phyloP scores from a whole-genome alignment of 2,888 invertebrate species.

The Drosophila birchii region DNA sequence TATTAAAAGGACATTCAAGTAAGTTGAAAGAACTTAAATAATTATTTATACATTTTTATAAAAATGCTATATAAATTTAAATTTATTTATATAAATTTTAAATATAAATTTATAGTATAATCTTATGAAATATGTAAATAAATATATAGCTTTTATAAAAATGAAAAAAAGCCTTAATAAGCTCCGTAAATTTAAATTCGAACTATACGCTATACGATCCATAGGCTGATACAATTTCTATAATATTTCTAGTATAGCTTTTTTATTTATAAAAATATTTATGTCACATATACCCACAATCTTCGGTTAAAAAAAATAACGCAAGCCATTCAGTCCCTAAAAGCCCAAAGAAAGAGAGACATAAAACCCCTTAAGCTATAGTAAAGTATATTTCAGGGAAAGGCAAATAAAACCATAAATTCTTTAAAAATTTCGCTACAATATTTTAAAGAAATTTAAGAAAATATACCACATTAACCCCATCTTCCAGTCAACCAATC shows the following conservation, averaged over 20 bases:
- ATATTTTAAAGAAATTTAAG: background rate
- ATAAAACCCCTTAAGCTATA: too few species aligned
- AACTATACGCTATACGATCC: background rate
- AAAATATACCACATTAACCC: slow-evolving; percentile 23
- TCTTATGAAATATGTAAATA: too few species aligned
- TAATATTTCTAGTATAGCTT: background rate
- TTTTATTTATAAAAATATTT: too few species aligned
- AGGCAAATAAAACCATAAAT: background rate
- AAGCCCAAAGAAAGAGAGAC: background rate
- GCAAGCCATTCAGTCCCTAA: background rate
- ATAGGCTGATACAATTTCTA: background rate
- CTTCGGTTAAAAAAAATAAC: fast-evolving
- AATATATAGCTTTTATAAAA: background rate
- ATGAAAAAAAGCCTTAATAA: background rate
- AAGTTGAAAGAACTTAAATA: too few species aligned
- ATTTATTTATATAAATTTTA: too few species aligned
- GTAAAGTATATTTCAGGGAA: background rate
- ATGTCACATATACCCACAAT: background rate
- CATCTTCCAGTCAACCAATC: background rate
- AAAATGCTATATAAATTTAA: too few species aligned
- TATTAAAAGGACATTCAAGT: background rate
- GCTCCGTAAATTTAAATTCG: background rate
- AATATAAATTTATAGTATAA: background rate
- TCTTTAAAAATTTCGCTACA: background rate
- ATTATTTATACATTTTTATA: background rate